phyloP scores from a whole-genome alignment of 2,888 invertebrate species.

The Reticulitermes lucifugus region DNA sequence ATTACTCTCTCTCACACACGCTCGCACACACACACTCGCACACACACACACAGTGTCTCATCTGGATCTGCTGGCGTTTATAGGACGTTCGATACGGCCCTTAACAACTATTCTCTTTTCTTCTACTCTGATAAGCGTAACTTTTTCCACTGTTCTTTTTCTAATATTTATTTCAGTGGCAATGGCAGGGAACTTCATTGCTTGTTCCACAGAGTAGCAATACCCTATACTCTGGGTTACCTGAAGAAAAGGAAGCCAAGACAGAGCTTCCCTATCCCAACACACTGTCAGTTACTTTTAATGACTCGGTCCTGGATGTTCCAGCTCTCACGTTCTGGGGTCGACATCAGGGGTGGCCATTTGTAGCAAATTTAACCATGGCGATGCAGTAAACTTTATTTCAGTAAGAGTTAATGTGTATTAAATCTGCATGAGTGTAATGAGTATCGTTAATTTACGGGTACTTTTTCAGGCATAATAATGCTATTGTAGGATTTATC shows the following conservation, averaged over 20 bases:
- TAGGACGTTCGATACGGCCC: neutral
- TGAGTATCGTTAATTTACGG: too few species aligned
- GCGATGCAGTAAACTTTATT: too few species aligned
- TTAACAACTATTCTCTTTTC: neutral
- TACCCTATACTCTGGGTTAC: neutral
- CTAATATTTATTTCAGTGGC: conserved; percentile 10
- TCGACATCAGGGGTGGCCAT: neutral
- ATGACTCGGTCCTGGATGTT: neutral
- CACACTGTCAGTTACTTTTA: neutral
- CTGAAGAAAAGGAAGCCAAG: too few species aligned
- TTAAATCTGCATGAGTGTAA: too few species aligned
- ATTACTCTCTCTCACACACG: neutral
- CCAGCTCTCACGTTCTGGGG: neutral
- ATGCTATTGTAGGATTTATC: too few species aligned
- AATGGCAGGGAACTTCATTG: conserved; percentile 9
- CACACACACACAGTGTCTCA: neutral
- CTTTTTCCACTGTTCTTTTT: neutral
- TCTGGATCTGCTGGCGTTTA: neutral
- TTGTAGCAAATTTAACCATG: too few species aligned
- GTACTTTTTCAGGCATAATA: too few species aligned
- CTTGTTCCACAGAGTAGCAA: neutral
- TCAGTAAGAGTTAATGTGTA: too few species aligned
- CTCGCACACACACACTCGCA: neutral
- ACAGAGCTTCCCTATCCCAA: neutral
- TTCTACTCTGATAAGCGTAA: neutral